These are phyloP conservation scores for Matsumyia berberina DNA, from an alignment of 2,888 invertebrate species.

Conservation along the genomic window DNA sequence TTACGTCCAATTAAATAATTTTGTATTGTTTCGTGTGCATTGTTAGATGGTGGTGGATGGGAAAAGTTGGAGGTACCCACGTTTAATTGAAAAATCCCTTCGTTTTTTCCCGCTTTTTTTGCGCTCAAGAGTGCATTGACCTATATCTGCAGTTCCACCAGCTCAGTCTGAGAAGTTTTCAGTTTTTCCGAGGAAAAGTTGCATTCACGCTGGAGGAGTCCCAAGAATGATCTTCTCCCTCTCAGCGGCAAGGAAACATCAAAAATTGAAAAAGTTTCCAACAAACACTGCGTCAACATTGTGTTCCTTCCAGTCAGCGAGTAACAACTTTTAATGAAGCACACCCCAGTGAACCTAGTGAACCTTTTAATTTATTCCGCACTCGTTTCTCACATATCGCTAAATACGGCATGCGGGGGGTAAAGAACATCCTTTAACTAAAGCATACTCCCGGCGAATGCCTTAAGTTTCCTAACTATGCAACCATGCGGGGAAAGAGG, in stretches of 20 bases:
- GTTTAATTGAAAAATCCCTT: constrained; percentile 50
- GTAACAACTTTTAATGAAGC: constrained; percentile 68
- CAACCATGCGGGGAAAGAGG: background rate
- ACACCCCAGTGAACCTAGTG: constrained; percentile 48
- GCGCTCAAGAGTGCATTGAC: constrained; percentile 46
- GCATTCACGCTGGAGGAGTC: constrained; percentile 27
- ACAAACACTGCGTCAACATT: constrained; percentile 1
- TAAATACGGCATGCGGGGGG: constrained; percentile 15
- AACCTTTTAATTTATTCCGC: constrained; percentile 63
- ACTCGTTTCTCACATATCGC: constrained; percentile 50
- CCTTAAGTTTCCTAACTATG: constrained; percentile 23
- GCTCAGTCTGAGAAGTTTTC: constrained; percentile 47
- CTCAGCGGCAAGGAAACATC: constrained; percentile 10
- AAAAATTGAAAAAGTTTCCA: constrained; percentile 58
- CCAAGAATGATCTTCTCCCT: constrained; percentile 44
- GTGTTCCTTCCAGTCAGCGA: constrained; percentile 31
- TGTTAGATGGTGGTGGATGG: constrained; percentile 23
- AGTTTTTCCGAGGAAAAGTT: constrained; percentile 40
- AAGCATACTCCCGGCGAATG: constrained; percentile 22
- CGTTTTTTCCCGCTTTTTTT: background rate
- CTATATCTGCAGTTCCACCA: constrained; percentile 42
- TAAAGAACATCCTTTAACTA: constrained; percentile 49
- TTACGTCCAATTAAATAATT: constrained; percentile 72
- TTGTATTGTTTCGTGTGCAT: constrained; percentile 57
- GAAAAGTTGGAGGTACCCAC: constrained; percentile 19